Conservation (phyloP, 2,113 vertebrate genomes). For the Oncorhynchus kisutch region DNA sequence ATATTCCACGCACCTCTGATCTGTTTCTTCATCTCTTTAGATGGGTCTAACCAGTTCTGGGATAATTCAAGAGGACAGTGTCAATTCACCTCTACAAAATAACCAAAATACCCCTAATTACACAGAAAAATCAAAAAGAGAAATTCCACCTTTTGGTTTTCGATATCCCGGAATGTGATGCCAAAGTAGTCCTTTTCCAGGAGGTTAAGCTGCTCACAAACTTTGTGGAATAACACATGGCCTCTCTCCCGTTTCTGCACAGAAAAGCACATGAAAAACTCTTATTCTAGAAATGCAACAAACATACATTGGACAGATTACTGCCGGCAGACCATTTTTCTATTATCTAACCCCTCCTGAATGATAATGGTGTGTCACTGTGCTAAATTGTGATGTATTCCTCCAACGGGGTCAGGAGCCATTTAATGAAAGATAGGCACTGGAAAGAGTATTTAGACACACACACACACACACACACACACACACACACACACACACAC, state of each 20-base stretch:
- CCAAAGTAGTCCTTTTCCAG: conserved; percentile 66
- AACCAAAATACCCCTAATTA: not conserved
- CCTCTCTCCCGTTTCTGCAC: conserved; percentile 60
- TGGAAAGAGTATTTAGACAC: no score
- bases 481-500: no score
- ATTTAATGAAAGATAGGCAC: no score
- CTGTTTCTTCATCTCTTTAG: conserved; percentile 98
- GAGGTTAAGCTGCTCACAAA: conserved; percentile 66
- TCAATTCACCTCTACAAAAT: not conserved
- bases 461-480: no score
- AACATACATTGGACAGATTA: no score
- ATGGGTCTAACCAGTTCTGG: conserved; percentile 96
- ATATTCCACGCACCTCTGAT: conserved; percentile 85
- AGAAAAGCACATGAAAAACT: not conserved
- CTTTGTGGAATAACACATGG: conserved; percentile 52
- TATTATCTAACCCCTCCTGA: no score
- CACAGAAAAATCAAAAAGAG: not conserved
- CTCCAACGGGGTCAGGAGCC: no score
- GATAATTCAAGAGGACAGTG: conserved; percentile 49
- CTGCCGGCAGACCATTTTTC: no score
- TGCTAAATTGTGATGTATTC: no score
- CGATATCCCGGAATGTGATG: conserved; percentile 55
- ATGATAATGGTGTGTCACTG: no score
- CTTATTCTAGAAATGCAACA: not conserved
- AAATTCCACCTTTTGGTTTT: conserved; percentile 55